Conservation (phyloP, 1,140 invertebrate genomes). For the Archivesica marissinica region DNA sequence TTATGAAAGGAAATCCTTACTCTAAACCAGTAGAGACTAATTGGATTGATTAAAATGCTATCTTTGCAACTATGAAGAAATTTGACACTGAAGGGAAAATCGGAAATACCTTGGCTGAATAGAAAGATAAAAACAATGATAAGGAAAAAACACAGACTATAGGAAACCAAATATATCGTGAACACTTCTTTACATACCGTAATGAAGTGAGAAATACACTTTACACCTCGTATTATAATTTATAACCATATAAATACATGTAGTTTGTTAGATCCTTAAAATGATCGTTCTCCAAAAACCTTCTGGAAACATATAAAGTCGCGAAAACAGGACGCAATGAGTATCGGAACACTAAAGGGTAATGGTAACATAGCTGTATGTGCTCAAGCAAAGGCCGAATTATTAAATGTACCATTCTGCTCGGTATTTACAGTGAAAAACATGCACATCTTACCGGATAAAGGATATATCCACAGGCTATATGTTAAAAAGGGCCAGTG, state of each 20-base stretch:
- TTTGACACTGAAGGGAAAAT: background rate
- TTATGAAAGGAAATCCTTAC: background rate
- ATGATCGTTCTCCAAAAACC: background rate
- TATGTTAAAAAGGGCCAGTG: background rate
- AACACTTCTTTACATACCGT: background rate
- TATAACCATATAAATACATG: background rate
- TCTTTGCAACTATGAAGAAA: background rate
- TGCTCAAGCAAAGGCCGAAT: background rate
- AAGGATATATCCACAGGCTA: background rate
- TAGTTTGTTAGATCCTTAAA: background rate
- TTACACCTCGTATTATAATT: too few species aligned
- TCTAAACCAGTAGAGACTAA: background rate
- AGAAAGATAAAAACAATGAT: too few species aligned
- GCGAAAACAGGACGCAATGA: background rate
- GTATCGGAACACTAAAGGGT: background rate
- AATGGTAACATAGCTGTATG: background rate
- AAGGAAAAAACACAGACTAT: background rate
- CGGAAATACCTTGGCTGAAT: slow-evolving; percentile 32
- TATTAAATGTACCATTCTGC: background rate
- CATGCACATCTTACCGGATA: background rate
- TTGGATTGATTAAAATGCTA: background rate
- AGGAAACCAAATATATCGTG: background rate
- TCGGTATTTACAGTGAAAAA: too few species aligned
- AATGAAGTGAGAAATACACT: background rate
- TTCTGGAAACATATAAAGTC: background rate